These are phyloP conservation scores for Panulirus ornatus DNA, from an alignment of 1,140 invertebrate species.

Conservation along the genomic window DNA sequence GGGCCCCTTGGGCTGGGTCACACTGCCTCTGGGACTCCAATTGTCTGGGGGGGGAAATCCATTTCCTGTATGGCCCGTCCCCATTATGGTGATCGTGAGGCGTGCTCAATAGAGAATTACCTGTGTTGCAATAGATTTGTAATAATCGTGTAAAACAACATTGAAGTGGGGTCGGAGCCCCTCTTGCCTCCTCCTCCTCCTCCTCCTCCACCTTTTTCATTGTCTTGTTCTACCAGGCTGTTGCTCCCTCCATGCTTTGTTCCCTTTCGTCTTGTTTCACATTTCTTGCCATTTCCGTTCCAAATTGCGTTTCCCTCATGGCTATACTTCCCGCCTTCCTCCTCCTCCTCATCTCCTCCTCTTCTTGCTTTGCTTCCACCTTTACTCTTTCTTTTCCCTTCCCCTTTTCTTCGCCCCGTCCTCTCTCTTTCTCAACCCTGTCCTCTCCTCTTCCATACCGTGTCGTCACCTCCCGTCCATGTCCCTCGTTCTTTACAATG, in stretches of 20 bases:
- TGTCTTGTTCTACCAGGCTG: background rate
- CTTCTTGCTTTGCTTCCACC: background rate
- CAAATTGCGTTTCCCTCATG: background rate
- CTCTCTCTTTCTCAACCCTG: background rate
- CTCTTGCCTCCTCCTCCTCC: background rate
- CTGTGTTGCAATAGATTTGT: slow-evolving; percentile 46
- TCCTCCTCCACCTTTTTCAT: background rate
- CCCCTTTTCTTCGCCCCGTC: background rate
- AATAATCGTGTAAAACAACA: background rate
- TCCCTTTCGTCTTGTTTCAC: too few species aligned
- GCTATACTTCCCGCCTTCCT: background rate
- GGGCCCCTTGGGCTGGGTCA: background rate
- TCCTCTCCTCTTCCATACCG: background rate
- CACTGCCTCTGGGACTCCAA: slow-evolving; percentile 19
- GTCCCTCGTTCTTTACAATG: background rate
- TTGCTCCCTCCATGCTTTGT: too few species aligned
- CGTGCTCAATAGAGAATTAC: slow-evolving; percentile 44
- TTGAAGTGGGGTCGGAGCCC: background rate
- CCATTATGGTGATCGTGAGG: slow-evolving; percentile 56
- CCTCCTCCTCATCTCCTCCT: background rate
- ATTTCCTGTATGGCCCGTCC: slow-evolving; percentile 51
- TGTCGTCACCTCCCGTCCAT: background rate
- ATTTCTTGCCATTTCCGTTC: background rate
- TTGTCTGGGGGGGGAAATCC: slow-evolving; percentile 46
- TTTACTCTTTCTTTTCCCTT: background rate